These are phyloP conservation scores for Gambusia yucatana DNA, from an alignment of 2,797 vertebrate genomes.

Conservation along the genomic window DNA sequence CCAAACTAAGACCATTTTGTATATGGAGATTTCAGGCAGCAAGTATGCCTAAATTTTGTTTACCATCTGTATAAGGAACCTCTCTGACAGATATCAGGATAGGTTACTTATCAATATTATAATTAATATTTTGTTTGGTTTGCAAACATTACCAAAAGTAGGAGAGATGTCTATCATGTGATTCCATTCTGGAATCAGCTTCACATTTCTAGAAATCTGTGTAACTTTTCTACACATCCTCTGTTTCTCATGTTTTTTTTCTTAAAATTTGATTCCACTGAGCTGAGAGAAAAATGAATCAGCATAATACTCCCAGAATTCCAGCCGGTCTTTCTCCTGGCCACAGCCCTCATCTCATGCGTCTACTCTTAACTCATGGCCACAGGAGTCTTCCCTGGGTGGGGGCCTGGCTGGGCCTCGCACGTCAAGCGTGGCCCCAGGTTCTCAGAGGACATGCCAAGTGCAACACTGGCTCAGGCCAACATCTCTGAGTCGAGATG, in stretches of 20 bases:
- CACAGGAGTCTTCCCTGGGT: slow-evolving; percentile 68
- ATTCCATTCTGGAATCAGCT: neutral
- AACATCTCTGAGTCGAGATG: slow-evolving; percentile 69
- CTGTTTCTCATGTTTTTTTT: slow-evolving; percentile 11
- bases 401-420: slow-evolving; percentile 71
- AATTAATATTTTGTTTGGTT: neutral
- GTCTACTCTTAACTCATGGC: slow-evolving; percentile 67
- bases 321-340: slow-evolving; percentile 61
- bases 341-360: slow-evolving; percentile 58
- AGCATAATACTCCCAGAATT: slow-evolving; percentile 67
- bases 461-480: slow-evolving; percentile 81
- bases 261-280: slow-evolving; percentile 27
- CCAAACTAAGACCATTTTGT: neutral
- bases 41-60: neutral
- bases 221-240: neutral
- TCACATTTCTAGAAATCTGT: neutral
- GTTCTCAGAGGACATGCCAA: slow-evolving; percentile 84
- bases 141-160: neutral
- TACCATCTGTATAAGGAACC: neutral
- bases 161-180: neutral
- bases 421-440: slow-evolving; percentile 81
- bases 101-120: neutral
- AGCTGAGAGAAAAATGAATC: slow-evolving; percentile 57
- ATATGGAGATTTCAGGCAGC: neutral
- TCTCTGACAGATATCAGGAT: neutral